Conservation (phyloP, 2,797 vertebrate species). For the Oreortyx pictus region DNA sequence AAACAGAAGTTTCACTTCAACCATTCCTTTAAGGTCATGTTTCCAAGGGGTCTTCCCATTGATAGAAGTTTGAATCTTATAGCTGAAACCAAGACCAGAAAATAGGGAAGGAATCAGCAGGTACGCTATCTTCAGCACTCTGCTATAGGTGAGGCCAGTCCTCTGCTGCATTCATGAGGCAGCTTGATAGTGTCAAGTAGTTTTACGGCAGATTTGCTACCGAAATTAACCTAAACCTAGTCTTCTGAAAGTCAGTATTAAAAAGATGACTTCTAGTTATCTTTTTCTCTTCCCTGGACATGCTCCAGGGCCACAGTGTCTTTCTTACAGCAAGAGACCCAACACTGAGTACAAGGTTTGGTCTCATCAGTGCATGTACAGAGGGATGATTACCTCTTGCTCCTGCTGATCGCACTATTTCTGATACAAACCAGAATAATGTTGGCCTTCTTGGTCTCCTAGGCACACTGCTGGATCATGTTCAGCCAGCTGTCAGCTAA, state of each 20-base stretch:
- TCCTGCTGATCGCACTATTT: too few species aligned
- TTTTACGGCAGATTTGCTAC: not conserved
- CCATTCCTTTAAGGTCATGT: accelerated
- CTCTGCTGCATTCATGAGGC: not conserved
- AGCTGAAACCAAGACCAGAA: not conserved
- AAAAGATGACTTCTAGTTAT: not conserved
- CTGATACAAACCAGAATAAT: too few species aligned
- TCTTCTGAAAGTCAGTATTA: not conserved
- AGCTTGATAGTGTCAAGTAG: not conserved
- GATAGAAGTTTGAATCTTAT: not conserved
- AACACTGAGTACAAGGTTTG: too few species aligned
- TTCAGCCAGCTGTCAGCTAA: too few species aligned
- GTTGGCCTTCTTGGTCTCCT: too few species aligned
- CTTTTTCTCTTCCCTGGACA: too few species aligned
- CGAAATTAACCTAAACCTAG: not conserved
- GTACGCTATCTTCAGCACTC: accelerated
- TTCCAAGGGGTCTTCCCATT: constrained; percentile 11
- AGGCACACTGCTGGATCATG: too few species aligned
- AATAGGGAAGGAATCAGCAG: not conserved
- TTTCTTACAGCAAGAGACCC: too few species aligned
- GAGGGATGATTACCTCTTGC: too few species aligned
- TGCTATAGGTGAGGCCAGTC: not conserved
- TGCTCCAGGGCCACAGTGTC: too few species aligned
- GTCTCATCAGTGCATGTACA: too few species aligned
- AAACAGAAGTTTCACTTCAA: not conserved